Conservation (phyloP, 2,113 vertebrate genomes). For the Amphilophus citrinellus region DNA sequence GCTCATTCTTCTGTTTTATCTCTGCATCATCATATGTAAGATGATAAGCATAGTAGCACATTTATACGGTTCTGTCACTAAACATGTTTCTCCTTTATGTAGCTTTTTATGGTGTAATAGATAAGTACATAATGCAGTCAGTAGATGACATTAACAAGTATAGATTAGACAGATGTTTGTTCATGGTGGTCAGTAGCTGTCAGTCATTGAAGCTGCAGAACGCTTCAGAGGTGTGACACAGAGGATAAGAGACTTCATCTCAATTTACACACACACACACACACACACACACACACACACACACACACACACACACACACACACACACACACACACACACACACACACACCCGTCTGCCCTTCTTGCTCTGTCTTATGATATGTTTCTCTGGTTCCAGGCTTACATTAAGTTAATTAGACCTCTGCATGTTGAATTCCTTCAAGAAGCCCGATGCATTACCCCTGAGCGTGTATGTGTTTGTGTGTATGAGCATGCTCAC, state of each 20-base stretch:
- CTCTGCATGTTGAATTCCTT: neutral
- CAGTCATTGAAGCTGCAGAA: neutral
- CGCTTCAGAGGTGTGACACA: neutral
- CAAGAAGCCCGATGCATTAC: neutral
- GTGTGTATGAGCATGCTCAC: neutral
- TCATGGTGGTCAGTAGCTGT: no score
- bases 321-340: neutral
- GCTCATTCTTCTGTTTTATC: neutral
- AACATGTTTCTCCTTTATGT: neutral
- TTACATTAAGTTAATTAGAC: conserved; percentile 25
- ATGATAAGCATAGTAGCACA: neutral
- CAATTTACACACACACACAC: neutral
- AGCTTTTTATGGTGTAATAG: neutral
- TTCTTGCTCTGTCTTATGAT: conserved; percentile 23
- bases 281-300: no score
- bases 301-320: no score
- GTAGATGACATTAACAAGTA: neutral
- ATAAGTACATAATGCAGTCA: neutral
- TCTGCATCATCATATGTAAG: neutral
- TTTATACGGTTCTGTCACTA: neutral
- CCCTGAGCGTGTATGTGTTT: neutral
- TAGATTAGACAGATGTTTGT: neutral
- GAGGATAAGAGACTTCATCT: conserved; percentile 1
- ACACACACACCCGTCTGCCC: neutral
- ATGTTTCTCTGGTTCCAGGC: neutral